These are phyloP conservation scores for human DNA, from an alignment of 2,113 vertebrate species.

Conservation along the genomic window GRCh38 chr18:75728501-75729000, in stretches of 20 bases:
- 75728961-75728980: background rate
- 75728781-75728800: background rate
- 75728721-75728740: background rate
- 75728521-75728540: too few species aligned
- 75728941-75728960: too few species aligned
- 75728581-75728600: fast-evolving
- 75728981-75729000: too few species aligned
- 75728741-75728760: background rate
- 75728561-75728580: background rate
- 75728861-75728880: fast-evolving
- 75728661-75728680: background rate
- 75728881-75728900: fast-evolving
- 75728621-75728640: background rate
- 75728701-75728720: conserved; percentile 6
- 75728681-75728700: background rate
- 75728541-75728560: background rate
- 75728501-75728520: background rate
- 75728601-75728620: background rate
- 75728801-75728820: background rate
- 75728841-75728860: fast-evolving
- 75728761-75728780: background rate
- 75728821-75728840: background rate
- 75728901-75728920: background rate
- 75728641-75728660: background rate
- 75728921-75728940: too few species aligned